Conservation (phyloP, 2,113 vertebrate species). For the Ameiurus melas region DNA sequence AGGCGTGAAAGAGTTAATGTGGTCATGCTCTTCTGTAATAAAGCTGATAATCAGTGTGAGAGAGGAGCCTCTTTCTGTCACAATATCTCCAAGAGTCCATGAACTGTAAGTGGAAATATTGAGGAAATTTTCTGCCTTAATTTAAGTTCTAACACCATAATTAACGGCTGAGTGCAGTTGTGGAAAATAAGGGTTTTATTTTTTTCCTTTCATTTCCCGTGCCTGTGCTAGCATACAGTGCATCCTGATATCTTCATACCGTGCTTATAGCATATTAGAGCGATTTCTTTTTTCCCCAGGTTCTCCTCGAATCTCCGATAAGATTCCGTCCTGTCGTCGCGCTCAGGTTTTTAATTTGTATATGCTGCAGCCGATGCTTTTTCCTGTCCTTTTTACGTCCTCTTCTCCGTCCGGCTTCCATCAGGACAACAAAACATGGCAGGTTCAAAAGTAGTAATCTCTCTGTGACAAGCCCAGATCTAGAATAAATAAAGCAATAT, state of each 20-base stretch:
- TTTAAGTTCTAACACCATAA: constrained; percentile 18
- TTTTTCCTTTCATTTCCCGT: neutral
- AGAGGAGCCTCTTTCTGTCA: constrained; percentile 32
- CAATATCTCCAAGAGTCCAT: constrained; percentile 32
- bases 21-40: constrained; percentile 44
- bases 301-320: neutral
- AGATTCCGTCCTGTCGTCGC: constrained; percentile 24
- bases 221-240: neutral
- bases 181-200: neutral
- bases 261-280: neutral
- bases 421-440: constrained; percentile 66
- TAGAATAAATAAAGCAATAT: constrained; percentile 72
- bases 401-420: constrained; percentile 67
- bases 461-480: constrained; percentile 74
- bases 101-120: constrained; percentile 32
- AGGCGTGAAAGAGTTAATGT: constrained; percentile 52
- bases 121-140: constrained; percentile 10
- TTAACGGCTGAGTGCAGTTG: constrained; percentile 18
- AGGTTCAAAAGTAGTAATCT: constrained; percentile 73
- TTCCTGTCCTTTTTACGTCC: constrained; percentile 57
- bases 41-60: constrained; percentile 44
- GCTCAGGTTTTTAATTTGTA: constrained; percentile 30
- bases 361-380: constrained; percentile 16
- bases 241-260: constrained; percentile 5
- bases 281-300: constrained; percentile 26